Conservation (phyloP, 2,797 vertebrate genomes). For the Halcyon leucocephala region DNA sequence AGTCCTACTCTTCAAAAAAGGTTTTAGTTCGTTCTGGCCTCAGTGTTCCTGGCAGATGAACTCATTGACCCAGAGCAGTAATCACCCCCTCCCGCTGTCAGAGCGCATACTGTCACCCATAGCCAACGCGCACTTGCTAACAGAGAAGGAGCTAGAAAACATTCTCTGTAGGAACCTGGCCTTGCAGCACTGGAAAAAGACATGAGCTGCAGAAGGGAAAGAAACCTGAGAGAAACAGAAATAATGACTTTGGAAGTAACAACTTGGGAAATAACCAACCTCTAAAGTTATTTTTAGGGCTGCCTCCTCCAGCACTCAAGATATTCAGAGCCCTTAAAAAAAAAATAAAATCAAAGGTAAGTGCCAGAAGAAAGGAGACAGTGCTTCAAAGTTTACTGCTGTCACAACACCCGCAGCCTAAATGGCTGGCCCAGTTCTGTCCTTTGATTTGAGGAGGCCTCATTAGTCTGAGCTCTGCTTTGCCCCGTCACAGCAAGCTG, state of each 20-base stretch:
- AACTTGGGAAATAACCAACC: neutral
- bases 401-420: neutral
- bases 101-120: neutral
- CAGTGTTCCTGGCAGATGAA: neutral
- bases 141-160: neutral
- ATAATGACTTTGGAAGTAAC: neutral
- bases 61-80: neutral
- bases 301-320: slow-evolving; percentile 8
- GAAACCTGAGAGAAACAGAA: neutral
- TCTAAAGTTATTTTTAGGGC: slow-evolving; percentile 38
- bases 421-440: slow-evolving; percentile 9
- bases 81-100: neutral
- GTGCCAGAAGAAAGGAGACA: neutral
- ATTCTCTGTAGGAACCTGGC: neutral
- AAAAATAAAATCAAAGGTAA: slow-evolving; percentile 3
- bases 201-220: neutral
- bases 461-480: neutral
- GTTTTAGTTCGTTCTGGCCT: neutral
- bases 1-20: neutral
- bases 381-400: neutral
- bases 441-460: neutral
- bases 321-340: neutral
- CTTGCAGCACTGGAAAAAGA: neutral
- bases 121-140: neutral
- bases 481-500: neutral